Percentiles rank a stretch among this genome's conserved stretches.
phyloP scores from a whole-genome alignment of 2,113 vertebrate species.

The Poecile atricapillus region DNA sequence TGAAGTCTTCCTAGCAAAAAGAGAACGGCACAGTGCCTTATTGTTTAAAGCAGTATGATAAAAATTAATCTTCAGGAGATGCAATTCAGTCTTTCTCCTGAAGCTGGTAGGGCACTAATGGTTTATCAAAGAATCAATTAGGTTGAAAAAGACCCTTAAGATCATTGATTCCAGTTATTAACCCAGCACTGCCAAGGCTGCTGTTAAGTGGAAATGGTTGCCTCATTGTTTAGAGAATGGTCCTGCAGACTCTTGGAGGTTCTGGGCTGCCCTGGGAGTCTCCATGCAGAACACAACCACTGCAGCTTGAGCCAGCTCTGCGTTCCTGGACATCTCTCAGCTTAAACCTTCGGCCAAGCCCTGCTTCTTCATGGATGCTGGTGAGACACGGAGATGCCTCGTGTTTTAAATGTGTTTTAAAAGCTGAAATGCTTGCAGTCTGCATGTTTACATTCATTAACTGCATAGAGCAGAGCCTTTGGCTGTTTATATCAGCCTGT shows the following conservation, averaged over 20 bases:
- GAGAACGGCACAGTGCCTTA: background rate
- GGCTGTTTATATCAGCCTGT: background rate
- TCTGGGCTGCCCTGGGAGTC: rapidly evolving
- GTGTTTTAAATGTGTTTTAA: background rate
- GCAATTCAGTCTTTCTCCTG: background rate
- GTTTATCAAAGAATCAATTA: background rate
- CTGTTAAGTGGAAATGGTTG: background rate
- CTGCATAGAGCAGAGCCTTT: background rate
- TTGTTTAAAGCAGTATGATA: background rate
- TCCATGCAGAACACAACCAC: background rate
- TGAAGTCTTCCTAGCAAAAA: background rate
- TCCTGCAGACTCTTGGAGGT: background rate
- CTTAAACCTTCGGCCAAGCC: background rate
- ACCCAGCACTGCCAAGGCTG: background rate
- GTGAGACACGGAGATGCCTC: background rate
- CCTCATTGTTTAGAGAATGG: background rate
- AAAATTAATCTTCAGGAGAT: background rate
- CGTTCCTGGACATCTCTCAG: background rate
- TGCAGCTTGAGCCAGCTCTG: background rate
- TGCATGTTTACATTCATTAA: background rate
- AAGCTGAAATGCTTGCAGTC: background rate
- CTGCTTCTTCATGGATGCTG: background rate
- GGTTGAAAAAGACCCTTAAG: background rate
- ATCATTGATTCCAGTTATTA: rapidly evolving
- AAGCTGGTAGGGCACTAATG: background rate